Evolutionary conservation across 2,797 vertebrate species (phyloP), one percentile per base, ranked within the genome.

Genomic region (Acrocephalus scirpaceus): DNA sequence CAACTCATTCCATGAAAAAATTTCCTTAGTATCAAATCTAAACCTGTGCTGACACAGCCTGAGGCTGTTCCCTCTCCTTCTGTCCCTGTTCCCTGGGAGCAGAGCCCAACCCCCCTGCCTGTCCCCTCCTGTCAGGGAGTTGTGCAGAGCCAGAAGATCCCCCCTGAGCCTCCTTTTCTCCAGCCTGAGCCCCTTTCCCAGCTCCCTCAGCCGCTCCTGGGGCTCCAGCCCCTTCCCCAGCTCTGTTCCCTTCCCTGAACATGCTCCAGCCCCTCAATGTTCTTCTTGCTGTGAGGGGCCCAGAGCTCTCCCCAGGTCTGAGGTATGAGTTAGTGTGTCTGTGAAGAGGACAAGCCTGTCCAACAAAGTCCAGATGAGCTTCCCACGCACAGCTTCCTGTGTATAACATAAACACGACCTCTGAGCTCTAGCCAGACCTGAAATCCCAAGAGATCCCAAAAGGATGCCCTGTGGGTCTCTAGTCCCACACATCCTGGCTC

Each of bases 31-130:
- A 32, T n/a, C 20, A 53, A 22, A 23, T 6, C 32, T 30, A 27
- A 62, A 29, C 7, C 6, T 56, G 0, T 0, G 5, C 54, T n/a
- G 6, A 9, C 10, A 1, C 22, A 88, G 5, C 22, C 11, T 11
- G 19, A 34, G 38, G n/a, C 38, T 1, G 0, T 30, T 77, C 13
- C 22, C 22, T 61, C 30, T 79, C 2, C 6, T 69, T 32, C 27
- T 56, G 18, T 44, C 9, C 11, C 36, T 57, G 44, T 40, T 70
- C 19, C 42, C 15, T 45, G 60, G 14, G 3, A 66, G 21, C 29
- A 92, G 2, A 42, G 32, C 48, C 21, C 1, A 0, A 34, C 1
- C 3, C 25, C 44, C 25, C 25, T 0, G 0, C 29, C 73, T 61
- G 32, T 26, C 10, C 38, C 30, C 47, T 86, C 56, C 47, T 54